Evolutionary conservation across 1,140 invertebrate species (phyloP), one percentile per base, ranked within the genome.

Genomic region (Uloborus diversus): DNA sequence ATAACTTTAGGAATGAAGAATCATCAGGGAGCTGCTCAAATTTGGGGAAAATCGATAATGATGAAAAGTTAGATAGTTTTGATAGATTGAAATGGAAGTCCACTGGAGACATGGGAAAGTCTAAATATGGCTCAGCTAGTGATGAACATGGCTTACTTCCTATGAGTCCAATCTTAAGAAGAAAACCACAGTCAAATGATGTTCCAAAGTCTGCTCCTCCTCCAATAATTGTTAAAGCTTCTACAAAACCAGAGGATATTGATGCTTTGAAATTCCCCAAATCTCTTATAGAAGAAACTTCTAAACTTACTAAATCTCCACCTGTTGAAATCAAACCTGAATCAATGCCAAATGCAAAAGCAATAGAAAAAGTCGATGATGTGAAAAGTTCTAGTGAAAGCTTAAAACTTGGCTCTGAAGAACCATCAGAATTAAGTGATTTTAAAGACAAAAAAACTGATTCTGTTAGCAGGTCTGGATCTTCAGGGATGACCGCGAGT

Each of bases 221-320:
- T 27, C 61, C 64, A 27, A 17, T 80, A 47, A 3, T 62, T 61
- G 76, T 82, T 9, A 82, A 80, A 27, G 81, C 61, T 20, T 82
- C 81, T 37, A 82, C 75, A 28, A 82, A 70, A 49, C 81, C 81
- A 1, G 75, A 82, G 53, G 81, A 82, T 79, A 47, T 82, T 9
- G 68, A 79, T 66, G 81, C 81, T 17, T 71, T 82, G 81, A 79
- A 49, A n/a, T 82, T 82, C 47, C 75, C 51, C 3, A 53, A 27
- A 28, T 37, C 81, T 14, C 23, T 65, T 35, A 20, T n/a, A 32
- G 28, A 53, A 17, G 73, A 76, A 25, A 28, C 30, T 30, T 9
- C 9, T 13, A 71, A 64, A 42, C 7, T 35, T 25, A 14, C 61
- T 27, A 64, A 4, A 25, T 14, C 5, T 17, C 0, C 11, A 1